Evolutionary conservation across 2,888 invertebrate genomes (phyloP).

Genomic region (Campoplex nolae): DNA sequence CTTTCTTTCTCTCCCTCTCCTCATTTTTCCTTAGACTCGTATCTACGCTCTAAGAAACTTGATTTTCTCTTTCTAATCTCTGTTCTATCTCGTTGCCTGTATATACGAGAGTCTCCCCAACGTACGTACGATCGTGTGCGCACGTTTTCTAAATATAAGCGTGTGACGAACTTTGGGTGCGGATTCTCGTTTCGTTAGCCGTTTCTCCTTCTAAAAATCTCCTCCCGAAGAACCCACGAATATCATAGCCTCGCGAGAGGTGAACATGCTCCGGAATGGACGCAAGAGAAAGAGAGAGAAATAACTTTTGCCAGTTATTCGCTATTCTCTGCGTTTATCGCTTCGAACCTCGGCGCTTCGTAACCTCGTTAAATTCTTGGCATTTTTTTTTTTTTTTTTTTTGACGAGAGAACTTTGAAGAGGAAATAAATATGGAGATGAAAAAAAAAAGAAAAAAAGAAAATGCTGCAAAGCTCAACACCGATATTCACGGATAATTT

Average conservation of each 20-base stretch:
- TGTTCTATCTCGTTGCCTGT: neutral
- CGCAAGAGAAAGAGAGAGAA: neutral
- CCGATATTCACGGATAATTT: constrained; percentile 73
- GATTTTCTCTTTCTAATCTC: neutral
- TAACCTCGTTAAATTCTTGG: constrained; percentile 11
- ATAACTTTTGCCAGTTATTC: constrained; percentile 40
- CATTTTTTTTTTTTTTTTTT: neutral
- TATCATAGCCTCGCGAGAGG: constrained; percentile 46
- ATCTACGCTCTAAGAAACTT: neutral
- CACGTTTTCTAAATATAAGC: constrained; percentile 64
- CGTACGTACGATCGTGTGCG: constrained; percentile 6
- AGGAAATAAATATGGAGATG: neutral
- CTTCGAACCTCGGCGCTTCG: neutral
- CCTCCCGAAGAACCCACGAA: constrained; percentile 28
- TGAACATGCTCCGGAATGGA: constrained; percentile 17
- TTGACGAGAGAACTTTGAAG: neutral
- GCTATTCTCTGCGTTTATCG: constrained; percentile 9
- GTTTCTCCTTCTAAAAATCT: constrained; percentile 5
- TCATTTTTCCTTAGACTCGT: neutral
- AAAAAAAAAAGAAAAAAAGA: neutral
- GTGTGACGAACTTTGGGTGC: constrained; percentile 56
- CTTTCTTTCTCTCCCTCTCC: neutral
- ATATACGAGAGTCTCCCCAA: neutral
- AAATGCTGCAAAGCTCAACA: constrained; percentile 44
- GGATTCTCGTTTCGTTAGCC: constrained; percentile 55